Evolutionary conservation across 1,140 invertebrate genomes (phyloP), one percentile per base, ranked within the genome.

Genomic region (Brachionus calyciflorus): DNA sequence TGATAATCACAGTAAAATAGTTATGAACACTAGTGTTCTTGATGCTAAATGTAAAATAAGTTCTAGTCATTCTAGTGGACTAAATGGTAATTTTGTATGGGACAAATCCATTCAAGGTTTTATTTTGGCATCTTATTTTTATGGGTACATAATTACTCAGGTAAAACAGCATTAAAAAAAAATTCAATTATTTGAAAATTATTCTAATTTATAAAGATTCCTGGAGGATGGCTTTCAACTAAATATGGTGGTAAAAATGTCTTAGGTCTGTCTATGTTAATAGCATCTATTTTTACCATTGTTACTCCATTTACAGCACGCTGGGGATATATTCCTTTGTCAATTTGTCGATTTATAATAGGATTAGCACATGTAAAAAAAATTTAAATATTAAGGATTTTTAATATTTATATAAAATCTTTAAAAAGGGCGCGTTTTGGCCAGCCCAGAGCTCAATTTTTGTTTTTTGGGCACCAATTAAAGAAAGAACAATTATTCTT

Each of bases 71-170:
- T 26, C 33, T 5, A 37, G 9, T 37, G 7, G 2, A 17, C 33
- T 37, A 4, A 30, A 84, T 78, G 84, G 84, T n/a, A 79, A 79
- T 19, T 81, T 84, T 77, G 41, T 79, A 0, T 86, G 84, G 85
- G 79, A 80, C 44, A 83, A 84, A 76, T 79, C 79, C 17, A 76
- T 77, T 7, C 85, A 85, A 77, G 83, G 84, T 0, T 69, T 81
- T 3, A 81, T 86, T 37, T 76, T 85, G 4, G 82, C 82, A 2
- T 79, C 84, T 5, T 85, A 85, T 79, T 86, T 85, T 81, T 84
- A 81, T 80, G 85, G 85, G 33, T 86, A 86, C 77, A 78, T 85
- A 10, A 57, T 82, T 2, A 82, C 83, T 6, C 84, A 86, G 77
- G 80, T 86, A 26, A 30, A 19, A 3, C 21, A 14, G 44, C 26